phyloP scores from a whole-genome alignment of 2,888 invertebrate genomes.

The Thecophora atra region DNA sequence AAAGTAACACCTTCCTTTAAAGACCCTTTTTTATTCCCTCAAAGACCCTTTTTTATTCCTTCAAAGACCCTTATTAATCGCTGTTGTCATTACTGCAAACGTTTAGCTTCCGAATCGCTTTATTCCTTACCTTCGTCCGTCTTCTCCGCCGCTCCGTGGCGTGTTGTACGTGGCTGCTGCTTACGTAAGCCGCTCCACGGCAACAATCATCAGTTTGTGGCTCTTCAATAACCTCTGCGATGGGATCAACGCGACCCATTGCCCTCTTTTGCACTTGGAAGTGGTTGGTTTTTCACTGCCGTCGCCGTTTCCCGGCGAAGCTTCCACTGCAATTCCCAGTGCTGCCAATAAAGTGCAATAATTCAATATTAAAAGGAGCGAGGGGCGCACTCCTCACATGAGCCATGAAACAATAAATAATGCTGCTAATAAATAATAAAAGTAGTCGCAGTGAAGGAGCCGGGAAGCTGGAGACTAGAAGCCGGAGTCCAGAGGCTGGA shows the following conservation, averaged over 20 bases:
- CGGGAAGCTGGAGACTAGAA: too few relatives aligned
- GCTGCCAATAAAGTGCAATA: conserved; percentile 47
- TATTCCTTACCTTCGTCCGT: neutral
- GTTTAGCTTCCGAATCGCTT: neutral
- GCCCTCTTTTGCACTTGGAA: conserved; percentile 27
- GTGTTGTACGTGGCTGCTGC: neutral
- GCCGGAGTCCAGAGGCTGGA: neutral
- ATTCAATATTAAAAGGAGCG: conserved; percentile 38
- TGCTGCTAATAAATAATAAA: conserved; percentile 65
- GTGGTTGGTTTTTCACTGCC: conserved; percentile 11
- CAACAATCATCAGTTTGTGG: too few relatives aligned
- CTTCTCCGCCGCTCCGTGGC: neutral
- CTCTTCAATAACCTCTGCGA: conserved; percentile 20
- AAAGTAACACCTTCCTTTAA: too few relatives aligned
- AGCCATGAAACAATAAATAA: conserved; percentile 65
- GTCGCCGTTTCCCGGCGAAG: conserved; percentile 11
- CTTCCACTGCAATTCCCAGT: conserved; percentile 24
- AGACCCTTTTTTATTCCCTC: too few relatives aligned
- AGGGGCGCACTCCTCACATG: conserved; percentile 56
- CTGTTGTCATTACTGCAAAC: neutral
- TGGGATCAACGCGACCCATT: conserved; percentile 28
- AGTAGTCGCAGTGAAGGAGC: neutral
- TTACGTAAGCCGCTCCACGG: neutral
- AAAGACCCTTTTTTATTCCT: too few relatives aligned
- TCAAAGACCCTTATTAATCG: neutral